Base-by-base conservation (phyloP, 2,113 vertebrate species). In the Calonectris borealis region DNA sequence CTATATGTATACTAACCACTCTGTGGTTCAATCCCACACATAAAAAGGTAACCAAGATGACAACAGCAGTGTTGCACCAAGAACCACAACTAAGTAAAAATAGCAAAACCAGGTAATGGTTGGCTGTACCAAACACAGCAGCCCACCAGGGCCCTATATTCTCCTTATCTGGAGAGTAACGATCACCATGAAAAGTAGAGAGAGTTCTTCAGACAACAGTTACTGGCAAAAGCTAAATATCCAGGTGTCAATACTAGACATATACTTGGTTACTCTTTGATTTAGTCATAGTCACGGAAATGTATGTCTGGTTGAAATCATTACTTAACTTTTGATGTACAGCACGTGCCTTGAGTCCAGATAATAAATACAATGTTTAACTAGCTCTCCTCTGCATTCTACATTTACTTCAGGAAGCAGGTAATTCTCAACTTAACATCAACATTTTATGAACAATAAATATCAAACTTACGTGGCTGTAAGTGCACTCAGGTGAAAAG, bases 101-200 rank as follows among this genome's bases (percentile, higher is more conserved):
- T 0, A 84, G 31, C 25, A 36, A 69, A 64, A 32, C 1, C 34
- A 31, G 31, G 7, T 14, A 69, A 46, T 1, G 15, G 13, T n/a
- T n/a, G n/a, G 13, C 38, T 8, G 19, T 44, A 65, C 11, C 4
- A 10, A 26, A n/a, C 62, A 73, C 4, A 44, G 52, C 8, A 83
- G 10, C 38, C 11, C 36, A 58, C 5, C 46, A 78, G 17, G 11
- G 8, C 7, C 8, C 11, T 40, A 7, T 29, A 34, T 38, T 48
- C 20, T 68, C 29, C 17, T 82, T 60, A 36, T 51, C 24, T 66
- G 26, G 3, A 84, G 32, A 64, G 29, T 3, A 85, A 64, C 0
- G 1, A 42, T 36, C 29, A 2, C 2, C 4, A 46, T 46, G 9
- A 79, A 92, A 89, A 82, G 32, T 12, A 40, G 4, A 27, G 9